Evolutionary conservation across 2,888 invertebrate species (phyloP), one percentile per base, ranked within the genome.

Genomic region (Meteorus cinctellus): DNA sequence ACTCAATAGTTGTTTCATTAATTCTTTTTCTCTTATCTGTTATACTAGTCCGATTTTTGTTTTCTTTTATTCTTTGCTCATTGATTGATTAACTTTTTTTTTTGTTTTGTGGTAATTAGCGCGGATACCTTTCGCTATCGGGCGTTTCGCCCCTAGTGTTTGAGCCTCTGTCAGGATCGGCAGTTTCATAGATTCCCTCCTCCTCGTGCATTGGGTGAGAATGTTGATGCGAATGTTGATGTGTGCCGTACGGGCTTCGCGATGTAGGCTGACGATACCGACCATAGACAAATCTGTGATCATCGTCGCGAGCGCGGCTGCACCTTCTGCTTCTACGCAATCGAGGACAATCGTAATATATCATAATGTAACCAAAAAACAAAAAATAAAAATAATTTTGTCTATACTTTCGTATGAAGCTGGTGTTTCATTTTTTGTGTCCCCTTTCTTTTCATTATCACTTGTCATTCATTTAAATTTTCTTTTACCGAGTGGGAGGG

Each of bases 171-270:
- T 94, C 94, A 88, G 93, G 94, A 89, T 94, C 94, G 83, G 96
- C 96, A 86, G 95, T 95, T 91, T 96, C 96, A 90, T 96, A 96
- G 86, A 96, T 94, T 88, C 95, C 95, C 90, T 96, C 96, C 88
- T 96, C 96, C 88, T 95, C 95, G 82, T 90, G 90, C 84, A 89
- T 87, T 83, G 86, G 89, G 83, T 92, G 92, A 84, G 91, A 90
- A 89, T 92, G 92, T 89, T 92, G 91, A 86, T 91, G 91, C 84
- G 91, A 90, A 85, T 91, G 92, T 87, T 91, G 92, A 87, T 89
- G 91, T 78, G 88, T 85, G 81, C 86, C 87, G 80, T 87, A 89
- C 80, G 89, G 88, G 85, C 87, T 88, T 83, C 89, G 86, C 92
- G 93, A 88, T 93, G 93, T 83, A 92, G 95, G 92, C 87, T 92